Evolutionary conservation across 2,113 vertebrate genomes (phyloP).

Genomic region (Phylloscopus trochiloides): DNA sequence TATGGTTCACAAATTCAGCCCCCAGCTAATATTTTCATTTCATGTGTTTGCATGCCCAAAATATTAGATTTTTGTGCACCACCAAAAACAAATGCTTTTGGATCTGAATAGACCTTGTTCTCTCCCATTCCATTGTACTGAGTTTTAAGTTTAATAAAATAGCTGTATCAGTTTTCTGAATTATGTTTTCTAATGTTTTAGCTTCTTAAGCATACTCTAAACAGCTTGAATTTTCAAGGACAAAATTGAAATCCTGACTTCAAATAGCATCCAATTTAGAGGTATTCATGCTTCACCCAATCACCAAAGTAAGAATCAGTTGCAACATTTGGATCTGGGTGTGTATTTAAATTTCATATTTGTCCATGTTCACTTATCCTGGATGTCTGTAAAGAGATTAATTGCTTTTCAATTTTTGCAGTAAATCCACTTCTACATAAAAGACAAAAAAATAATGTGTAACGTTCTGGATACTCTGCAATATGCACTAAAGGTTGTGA

Average conservation of each 20-base stretch:
- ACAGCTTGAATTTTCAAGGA: conserved; percentile 28
- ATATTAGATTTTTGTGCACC: neutral
- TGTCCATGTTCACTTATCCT: neutral
- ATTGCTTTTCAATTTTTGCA: conserved; percentile 34
- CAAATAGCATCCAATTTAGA: conserved; percentile 15
- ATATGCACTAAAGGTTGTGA: neutral
- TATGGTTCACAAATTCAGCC: neutral
- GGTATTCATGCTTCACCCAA: neutral
- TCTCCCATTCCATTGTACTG: neutral
- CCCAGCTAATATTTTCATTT: conserved; percentile 14
- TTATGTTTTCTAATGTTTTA: neutral
- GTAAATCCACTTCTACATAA: conserved; percentile 21
- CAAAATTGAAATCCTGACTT: conserved; percentile 23
- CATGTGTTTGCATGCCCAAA: neutral
- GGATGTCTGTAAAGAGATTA: conserved; percentile 11
- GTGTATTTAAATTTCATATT: conserved; percentile 7
- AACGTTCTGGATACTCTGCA: neutral
- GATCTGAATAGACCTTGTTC: neutral
- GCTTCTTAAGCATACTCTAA: neutral
- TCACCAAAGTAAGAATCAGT: neutral
- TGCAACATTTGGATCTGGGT: neutral
- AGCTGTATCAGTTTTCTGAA: neutral
- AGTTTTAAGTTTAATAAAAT: neutral
- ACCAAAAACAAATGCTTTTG: neutral
- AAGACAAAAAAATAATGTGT: conserved; percentile 18